Evolutionary conservation across 2,888 invertebrate species (phyloP).

Genomic region (Aquatica leii): DNA sequence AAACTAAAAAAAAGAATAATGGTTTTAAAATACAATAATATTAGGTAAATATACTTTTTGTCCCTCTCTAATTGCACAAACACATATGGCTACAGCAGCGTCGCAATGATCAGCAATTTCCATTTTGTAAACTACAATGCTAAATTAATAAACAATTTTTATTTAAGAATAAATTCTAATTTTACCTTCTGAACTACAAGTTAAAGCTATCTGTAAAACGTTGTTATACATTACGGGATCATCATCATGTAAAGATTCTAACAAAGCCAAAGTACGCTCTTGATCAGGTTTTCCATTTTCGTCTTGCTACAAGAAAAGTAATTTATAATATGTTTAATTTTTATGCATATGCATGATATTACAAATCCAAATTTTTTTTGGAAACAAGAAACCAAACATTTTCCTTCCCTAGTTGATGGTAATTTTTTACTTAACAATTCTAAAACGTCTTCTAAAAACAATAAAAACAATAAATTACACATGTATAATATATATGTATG

Average conservation of each 20-base stretch:
- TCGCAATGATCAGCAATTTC: constrained; percentile 25
- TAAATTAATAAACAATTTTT: background rate
- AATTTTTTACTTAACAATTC: constrained; percentile 55
- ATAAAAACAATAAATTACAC: too few relatives aligned
- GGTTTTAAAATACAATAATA: background rate
- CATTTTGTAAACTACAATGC: constrained; percentile 4
- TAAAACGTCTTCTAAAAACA: constrained; percentile 43
- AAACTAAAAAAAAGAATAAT: background rate
- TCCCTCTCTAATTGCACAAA: constrained; percentile 19
- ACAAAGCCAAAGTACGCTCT: constrained; percentile 53
- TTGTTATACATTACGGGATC: constrained; percentile 55
- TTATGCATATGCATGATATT: constrained; percentile 37
- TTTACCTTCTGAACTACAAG: constrained; percentile 57
- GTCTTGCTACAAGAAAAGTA: constrained; percentile 33
- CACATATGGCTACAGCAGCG: constrained; percentile 16
- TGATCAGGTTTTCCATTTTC: constrained; percentile 30
- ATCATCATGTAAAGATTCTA: constrained; percentile 55
- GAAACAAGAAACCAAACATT: constrained; percentile 63
- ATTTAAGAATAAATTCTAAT: background rate
- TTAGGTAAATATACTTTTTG: constrained; percentile 17
- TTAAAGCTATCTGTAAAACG: constrained; percentile 57
- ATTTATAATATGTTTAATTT: background rate
- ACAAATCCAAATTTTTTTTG: constrained; percentile 62
- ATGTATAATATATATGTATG: background rate
- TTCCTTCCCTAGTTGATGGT: constrained; percentile 56